Evolutionary conservation across 2,113 vertebrate species (phyloP).

Genomic region (Pachyramphus minor): DNA sequence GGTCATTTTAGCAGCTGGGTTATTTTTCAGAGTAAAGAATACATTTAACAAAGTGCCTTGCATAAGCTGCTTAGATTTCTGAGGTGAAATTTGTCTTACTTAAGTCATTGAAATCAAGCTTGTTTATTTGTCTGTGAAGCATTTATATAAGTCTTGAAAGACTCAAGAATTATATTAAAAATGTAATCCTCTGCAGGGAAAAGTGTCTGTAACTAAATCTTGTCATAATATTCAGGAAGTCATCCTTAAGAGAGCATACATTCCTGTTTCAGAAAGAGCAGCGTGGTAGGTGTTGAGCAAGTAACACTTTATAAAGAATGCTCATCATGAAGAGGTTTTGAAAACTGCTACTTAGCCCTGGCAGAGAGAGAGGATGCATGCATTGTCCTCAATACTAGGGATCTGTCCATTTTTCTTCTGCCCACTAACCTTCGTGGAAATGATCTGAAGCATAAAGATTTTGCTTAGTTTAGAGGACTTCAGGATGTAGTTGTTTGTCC

Average conservation of each 20-base stretch:
- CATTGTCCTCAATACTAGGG: background rate
- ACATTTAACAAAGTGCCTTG: background rate
- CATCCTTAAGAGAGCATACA: background rate
- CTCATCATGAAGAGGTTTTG: background rate
- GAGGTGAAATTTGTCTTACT: background rate
- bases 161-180: background rate
- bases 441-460: background rate
- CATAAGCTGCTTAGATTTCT: background rate
- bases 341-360: background rate
- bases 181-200: background rate
- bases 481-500: background rate
- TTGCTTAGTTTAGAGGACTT: background rate
- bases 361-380: background rate
- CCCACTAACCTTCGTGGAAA: background rate
- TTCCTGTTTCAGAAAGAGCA: background rate
- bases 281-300: background rate
- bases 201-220: background rate
- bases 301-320: background rate
- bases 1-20: background rate
- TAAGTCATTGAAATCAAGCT: background rate
- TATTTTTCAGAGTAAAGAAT: background rate
- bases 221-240: background rate
- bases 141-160: background rate
- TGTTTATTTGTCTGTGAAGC: background rate
- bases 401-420: background rate